Base-by-base conservation (phyloP, 2,888 invertebrate genomes). In the Drosophila affinis region DNA sequence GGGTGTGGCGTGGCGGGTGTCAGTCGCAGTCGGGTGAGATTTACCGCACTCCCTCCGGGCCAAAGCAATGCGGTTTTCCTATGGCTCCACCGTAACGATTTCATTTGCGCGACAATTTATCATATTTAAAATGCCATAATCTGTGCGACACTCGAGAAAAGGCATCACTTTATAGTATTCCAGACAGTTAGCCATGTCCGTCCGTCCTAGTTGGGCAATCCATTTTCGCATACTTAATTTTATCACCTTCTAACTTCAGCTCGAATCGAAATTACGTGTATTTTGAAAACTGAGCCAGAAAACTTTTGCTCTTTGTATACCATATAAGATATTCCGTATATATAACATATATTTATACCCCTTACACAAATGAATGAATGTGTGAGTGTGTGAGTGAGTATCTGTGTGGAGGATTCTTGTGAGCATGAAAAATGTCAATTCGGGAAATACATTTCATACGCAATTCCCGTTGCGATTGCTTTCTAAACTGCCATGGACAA, bases 51-150 rank as follows among this genome's bases (percentile, higher is more conserved):
- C 45, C n/a, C 39, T 39, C n/a, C 39, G 14, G 14, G 7, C 6
- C n/a, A n/a, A 39, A 7, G 9, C 24, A 18, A 27, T 57, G 48
- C 24, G 48, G 48, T 34, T 56, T 46, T 14, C 14, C 7, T 12
- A 32, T 59, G 63, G 69, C 69, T 81, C 72, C 72, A 79, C 60
- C 78, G 77, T 59, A 76, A 81, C 77, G 71, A 69, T 80, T 84
- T 79, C 75, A 83, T 86, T 89, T 88, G 67, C 76, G 75, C 58
- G 80, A 84, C 86, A 83, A 91, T 91, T 91, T 90, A 91, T 91
- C 91, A 91, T 91, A 82, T 90, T 90, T 91, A 91, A 90, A 85
- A 79, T 81, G 83, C 79, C 78, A 85, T 91, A 89, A 80, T 77
- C 80, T 53, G 48, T 56, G 55, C 39, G 6, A 39, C n/a, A 1